Evolutionary conservation across 2,797 vertebrate species (phyloP), one percentile per base, ranked within the genome.

Genomic region (Eremophila alpestris): DNA sequence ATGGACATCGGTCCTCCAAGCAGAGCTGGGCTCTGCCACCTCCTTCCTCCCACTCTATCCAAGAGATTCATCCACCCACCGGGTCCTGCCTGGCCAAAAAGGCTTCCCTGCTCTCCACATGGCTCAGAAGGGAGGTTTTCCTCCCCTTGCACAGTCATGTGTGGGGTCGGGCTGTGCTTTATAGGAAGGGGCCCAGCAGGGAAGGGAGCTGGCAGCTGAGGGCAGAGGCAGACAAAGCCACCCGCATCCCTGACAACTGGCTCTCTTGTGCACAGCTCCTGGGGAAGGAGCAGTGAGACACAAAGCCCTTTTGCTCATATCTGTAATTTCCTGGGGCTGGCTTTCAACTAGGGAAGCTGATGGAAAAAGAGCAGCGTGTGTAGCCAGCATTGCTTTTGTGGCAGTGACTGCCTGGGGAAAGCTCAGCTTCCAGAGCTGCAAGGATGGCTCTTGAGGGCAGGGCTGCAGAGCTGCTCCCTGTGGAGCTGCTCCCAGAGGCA

Each of bases 171-270:
- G 59, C 41, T 67, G 29, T 8, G 51, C 43, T 85, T 69, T 69
- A 29, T 20, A 15, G 74, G 55, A 73, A 75, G 80, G 74, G 67
- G 67, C 95, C 64, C 91, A 84, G 84, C 18, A 3, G 88, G 92
- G 68, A 92, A 49, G 13, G 62, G 90, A 54, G 70, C 65, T 94
- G 91, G 89, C 84, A 87, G 88, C 82, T 77, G 30, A 27, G 27
- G 52, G 89, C 20, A 13, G 52, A 90, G 60, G 83, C 83, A 88
- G 88, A 94, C 90, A 94, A 94, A 71, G 92, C 81, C n/a, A 12
- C 49, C 88, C 0, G 2, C 83, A 16, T 79, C 76, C 88, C 89
- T n/a, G 1, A 90, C 83, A 77, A 63, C 81, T 75, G 56, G 71
- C 59, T 91, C 36, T 84, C 81, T 49, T 73, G 68, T 93, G 68